These are phyloP conservation scores for Scaptomyza montana DNA, from an alignment of 1,140 invertebrate genomes.

Conservation along the genomic window DNA sequence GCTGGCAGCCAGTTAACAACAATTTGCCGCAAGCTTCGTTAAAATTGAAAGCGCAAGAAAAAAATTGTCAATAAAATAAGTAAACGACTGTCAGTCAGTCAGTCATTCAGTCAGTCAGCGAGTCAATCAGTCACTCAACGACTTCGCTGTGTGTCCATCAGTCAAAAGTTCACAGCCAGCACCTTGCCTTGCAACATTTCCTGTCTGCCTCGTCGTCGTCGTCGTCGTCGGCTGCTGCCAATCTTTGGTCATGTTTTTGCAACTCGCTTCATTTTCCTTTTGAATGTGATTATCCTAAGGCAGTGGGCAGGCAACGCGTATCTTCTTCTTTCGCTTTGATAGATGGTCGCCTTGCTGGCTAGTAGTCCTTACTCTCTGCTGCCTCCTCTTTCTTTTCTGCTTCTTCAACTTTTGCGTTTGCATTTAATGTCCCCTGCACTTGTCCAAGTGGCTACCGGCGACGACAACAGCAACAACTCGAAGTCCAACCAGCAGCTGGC, in stretches of 20 bases:
- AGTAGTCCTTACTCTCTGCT: neutral
- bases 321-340: slow-evolving; percentile 67
- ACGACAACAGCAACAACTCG: slow-evolving; percentile 1
- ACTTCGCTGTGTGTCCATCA: slow-evolving; percentile 24
- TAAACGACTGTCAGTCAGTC: slow-evolving; percentile 36
- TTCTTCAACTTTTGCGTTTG: slow-evolving; percentile 55
- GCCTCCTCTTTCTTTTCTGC: neutral
- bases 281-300: slow-evolving; percentile 80
- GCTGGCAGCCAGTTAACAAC: slow-evolving; percentile 70
- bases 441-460: slow-evolving; percentile 55
- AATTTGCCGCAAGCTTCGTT: slow-evolving; percentile 76
- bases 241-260: slow-evolving; percentile 70
- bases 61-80: slow-evolving; percentile 80
- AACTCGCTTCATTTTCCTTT: slow-evolving; percentile 79
- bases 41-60: slow-evolving; percentile 66
- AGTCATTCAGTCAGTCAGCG: neutral
- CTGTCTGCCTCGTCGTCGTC: slow-evolving; percentile 45
- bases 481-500: slow-evolving; percentile 24
- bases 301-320: slow-evolving; percentile 53
- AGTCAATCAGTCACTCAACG: slow-evolving; percentile 15
- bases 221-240: slow-evolving; percentile 26
- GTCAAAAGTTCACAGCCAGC: slow-evolving; percentile 42
- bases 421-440: slow-evolving; percentile 73
- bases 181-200: slow-evolving; percentile 65
- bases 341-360: slow-evolving; percentile 53